A percentile compares a stretch with the other conserved stretches of the same genome.
phyloP scores from a whole-genome alignment of 1,140 invertebrate species.

The Eupristina koningsbergeri region DNA sequence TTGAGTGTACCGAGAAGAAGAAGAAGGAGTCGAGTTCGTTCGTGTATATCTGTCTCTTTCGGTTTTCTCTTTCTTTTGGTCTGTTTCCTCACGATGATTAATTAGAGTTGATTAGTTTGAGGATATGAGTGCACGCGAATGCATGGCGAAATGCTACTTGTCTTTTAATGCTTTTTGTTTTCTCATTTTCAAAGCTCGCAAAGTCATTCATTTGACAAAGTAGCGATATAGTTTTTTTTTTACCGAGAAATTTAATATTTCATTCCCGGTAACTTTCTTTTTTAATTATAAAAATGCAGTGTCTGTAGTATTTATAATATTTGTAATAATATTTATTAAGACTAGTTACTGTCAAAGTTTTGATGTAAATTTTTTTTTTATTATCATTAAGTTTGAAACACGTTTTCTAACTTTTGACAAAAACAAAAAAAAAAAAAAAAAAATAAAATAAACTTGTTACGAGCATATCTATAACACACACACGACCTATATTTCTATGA shows the following conservation, averaged over 20 bases:
- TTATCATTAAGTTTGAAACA: too few species aligned
- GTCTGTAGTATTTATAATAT: too few species aligned
- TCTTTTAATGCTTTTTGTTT: constrained; percentile 15
- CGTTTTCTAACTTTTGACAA: too few species aligned
- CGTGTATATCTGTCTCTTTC: neutral
- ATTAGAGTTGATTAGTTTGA: constrained; percentile 28
- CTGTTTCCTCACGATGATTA: constrained; percentile 26
- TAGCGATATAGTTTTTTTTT: neutral
- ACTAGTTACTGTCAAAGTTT: too few species aligned
- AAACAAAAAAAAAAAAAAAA: too few species aligned
- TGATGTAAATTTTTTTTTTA: too few species aligned
- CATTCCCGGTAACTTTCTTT: neutral
- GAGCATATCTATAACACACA: too few species aligned
- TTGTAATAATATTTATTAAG: too few species aligned
- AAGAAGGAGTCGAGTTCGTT: neutral
- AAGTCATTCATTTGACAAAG: neutral
- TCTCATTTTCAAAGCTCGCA: neutral
- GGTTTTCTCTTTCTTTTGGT: neutral
- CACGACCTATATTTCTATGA: too few species aligned
- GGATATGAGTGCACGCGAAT: neutral
- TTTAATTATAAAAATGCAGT: too few species aligned
- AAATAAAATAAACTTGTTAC: too few species aligned
- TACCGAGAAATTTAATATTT: neutral
- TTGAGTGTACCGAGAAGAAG: constrained; percentile 28
- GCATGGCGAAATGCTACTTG: neutral